Percentiles rank a stretch among this genome's conserved stretches.
These are phyloP conservation scores for Amphilophus citrinellus DNA, from an alignment of 2,113 vertebrate species.

Conservation along the genomic window DNA sequence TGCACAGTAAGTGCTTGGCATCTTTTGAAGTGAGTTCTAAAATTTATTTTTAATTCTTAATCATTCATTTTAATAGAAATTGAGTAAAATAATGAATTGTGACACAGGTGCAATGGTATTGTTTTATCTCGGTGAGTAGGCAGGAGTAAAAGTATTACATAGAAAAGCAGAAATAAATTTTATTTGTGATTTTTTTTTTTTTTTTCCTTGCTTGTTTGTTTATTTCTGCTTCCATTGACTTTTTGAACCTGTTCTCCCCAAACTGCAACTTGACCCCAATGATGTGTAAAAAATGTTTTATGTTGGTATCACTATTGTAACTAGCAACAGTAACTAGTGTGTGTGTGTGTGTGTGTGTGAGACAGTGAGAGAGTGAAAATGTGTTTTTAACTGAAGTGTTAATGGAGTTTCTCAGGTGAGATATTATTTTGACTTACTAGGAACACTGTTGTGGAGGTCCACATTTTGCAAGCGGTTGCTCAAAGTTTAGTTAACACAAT, in stretches of 20 bases:
- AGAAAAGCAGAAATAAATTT: neutral
- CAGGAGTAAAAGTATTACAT: neutral
- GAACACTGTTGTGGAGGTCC: neutral
- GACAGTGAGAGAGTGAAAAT: neutral
- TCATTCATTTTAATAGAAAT: constrained; percentile 11
- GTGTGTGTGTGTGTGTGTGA: too few species aligned
- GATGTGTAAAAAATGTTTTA: neutral
- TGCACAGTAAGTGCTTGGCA: constrained; percentile 47
- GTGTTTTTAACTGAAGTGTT: neutral
- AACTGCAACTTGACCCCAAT: neutral
- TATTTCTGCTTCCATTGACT: neutral
- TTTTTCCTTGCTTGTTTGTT: neutral
- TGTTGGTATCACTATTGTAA: neutral
- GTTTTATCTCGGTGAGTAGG: constrained; percentile 24
- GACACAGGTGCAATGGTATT: constrained; percentile 31
- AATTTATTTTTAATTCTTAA: constrained; percentile 56
- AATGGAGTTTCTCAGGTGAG: neutral
- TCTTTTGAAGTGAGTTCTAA: constrained; percentile 37
- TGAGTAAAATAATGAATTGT: constrained; percentile 25
- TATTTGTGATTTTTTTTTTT: neutral
- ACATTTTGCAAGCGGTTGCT: neutral
- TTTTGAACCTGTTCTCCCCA: neutral
- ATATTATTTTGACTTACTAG: neutral
- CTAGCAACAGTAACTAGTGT: neutral
- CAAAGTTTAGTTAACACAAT: neutral